Evolutionary conservation across 1,140 invertebrate genomes (phyloP), one percentile per base, ranked within the genome.

Genomic region (Dolichoris vasculosae): DNA sequence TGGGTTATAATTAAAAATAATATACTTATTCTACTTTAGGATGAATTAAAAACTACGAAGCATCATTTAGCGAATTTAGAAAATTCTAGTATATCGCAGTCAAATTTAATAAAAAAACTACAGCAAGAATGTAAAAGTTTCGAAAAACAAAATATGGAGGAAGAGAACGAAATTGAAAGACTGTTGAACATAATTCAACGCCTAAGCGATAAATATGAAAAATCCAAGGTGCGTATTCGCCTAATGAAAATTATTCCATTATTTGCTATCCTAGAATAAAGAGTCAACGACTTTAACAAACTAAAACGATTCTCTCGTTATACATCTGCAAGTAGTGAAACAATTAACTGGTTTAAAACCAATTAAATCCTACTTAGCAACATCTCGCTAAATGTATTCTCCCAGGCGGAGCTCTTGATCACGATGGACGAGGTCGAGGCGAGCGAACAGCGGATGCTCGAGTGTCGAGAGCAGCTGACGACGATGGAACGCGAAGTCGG

Each of bases 161-260:
- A 83, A 32, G 85, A 83, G 23, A 46, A 30, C 20, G 85, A 86
- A 23, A 83, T 79, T 7, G 85, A 83, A 7, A 83, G 43, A n/a
- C 20, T 83, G 43, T 48, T 86, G 0, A 40, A 8, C 32, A 86
- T 86, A 26, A 55, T 73, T 13, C 17, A 83, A 51, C 59, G 76
- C 0, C 7, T 83, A 38, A 79, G 78, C 51, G 48, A 83, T 15
- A 86, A 79, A 38, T 79, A 79, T 46, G 30, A 79, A 0, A 32
- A 40, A 40, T 48, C 71, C 13, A 78, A 82, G 63, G 85, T 85
- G 17, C 1, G 30, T 11, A 15, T 64, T 55, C 51, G 17, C 20
- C 51, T 2, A 55, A 17, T 17, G 51, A 55, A 17, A 55, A 55
- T 7, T 20, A 55, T 17, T 17, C 17, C 9, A 20, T 55, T 55